Evolutionary conservation across 2,113 vertebrate species (phyloP).

Genomic region (Percina caprodes): DNA sequence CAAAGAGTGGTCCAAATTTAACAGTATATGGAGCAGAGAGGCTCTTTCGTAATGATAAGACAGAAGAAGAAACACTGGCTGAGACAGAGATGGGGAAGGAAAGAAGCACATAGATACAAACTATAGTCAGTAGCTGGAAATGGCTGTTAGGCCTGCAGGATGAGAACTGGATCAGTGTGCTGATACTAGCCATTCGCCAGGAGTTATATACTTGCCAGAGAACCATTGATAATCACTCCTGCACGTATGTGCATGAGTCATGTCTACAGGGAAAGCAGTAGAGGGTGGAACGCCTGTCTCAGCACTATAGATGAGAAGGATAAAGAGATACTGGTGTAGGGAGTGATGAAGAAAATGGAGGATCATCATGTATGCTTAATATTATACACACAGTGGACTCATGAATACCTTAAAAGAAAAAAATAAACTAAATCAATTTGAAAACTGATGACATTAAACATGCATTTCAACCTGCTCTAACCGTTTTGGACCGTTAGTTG

Average conservation of each 20-base stretch:
- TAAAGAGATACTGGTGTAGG: constrained; percentile 50
- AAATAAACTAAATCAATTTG: background rate
- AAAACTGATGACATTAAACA: constrained; percentile 14
- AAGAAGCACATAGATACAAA: constrained; percentile 61
- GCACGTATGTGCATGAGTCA: constrained; percentile 50
- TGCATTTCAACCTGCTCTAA: constrained; percentile 10
- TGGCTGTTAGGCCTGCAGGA: constrained; percentile 72
- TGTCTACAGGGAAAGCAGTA: constrained; percentile 43
- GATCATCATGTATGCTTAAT: background rate
- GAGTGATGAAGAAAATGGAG: constrained; percentile 12
- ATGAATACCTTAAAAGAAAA: background rate
- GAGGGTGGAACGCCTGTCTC: constrained; percentile 33
- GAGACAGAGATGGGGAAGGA: constrained; percentile 65
- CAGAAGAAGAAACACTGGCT: background rate
- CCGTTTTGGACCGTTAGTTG: background rate
- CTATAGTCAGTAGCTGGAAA: constrained; percentile 71
- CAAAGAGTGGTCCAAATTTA: constrained; percentile 34
- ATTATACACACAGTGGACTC: constrained; percentile 1
- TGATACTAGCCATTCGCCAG: constrained; percentile 78
- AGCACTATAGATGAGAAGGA: constrained; percentile 54
- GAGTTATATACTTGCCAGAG: constrained; percentile 75
- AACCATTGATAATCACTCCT: constrained; percentile 80
- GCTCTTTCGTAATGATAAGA: constrained; percentile 29
- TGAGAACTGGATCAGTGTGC: constrained; percentile 76
- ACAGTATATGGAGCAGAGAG: constrained; percentile 43